Evolutionary conservation across 1,140 invertebrate genomes (phyloP), one percentile per base, ranked within the genome.

Genomic region (Scaptomyza graminum): DNA sequence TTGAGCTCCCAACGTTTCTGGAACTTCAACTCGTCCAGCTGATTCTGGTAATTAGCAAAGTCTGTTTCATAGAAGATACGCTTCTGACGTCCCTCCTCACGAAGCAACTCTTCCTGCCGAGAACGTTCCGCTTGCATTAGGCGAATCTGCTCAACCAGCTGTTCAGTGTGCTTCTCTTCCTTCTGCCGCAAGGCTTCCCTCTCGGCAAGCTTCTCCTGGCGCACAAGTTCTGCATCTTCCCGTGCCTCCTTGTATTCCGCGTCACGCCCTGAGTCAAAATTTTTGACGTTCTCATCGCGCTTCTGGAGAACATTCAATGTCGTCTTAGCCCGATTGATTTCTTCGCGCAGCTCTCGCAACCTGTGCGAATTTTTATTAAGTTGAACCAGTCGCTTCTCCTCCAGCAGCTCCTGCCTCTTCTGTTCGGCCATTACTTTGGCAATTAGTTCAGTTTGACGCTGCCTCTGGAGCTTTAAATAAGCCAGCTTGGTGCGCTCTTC

Each of bases 311-410:
- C 51, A 11, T 41, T 52, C 18, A 85, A 22, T 3, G 81, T 68
- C 3, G 81, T 81, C 49, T 74, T 68, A 5, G 77, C 81, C 1
- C 50, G 65, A 3, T 69, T 69, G 3, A 85, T 51, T n/a, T 85
- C 81, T 5, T 64, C 47, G 7, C 49, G n/a, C 0, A 85, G 66
- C 5, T 80, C 49, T 3, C 81, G 51, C 18, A 87, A 7, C 1
- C 46, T 39, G 0, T 31, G 49, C 25, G 68, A 68, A 9, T 87
- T 85, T 1, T 9, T 18, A 5, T 71, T 59, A 15, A 85, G 16
- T 18, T 85, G 81, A 3, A 59, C 22, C 1, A 65, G 51, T 0
- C 59, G 50, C 49, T 71, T 81, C 3, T 59, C 57, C 46, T 60
- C 77, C 0, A 76, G 74, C 12, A 74, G 43, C 7, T 85, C 73